phyloP scores from a whole-genome alignment of 2,888 invertebrate species.

The Liposcelis brunnea region DNA sequence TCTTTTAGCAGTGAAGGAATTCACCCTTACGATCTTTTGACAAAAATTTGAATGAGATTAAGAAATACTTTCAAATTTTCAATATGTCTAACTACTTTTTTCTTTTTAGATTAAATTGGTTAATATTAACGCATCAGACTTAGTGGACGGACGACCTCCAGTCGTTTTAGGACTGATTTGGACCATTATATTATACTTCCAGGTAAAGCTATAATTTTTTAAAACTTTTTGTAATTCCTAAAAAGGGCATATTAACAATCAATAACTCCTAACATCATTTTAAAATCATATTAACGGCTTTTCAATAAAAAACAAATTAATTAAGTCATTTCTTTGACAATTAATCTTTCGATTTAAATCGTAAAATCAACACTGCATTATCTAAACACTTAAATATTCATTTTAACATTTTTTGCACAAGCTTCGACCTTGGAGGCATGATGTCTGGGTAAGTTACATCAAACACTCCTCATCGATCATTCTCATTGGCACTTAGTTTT shows the following conservation, averaged over 20 bases:
- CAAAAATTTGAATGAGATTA: no score
- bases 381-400: neutral
- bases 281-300: no score
- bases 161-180: constrained; percentile 93
- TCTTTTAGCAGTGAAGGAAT: no score
- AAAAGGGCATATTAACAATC: constrained; percentile 9
- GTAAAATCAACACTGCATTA: neutral
- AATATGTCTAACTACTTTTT: constrained; percentile 11
- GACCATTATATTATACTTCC: constrained; percentile 98
- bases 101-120: constrained; percentile 72
- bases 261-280: neutral
- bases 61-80: no score
- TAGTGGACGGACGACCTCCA: constrained; percentile 91
- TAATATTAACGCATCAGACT: constrained; percentile 91
- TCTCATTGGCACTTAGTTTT: neutral
- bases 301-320: no score
- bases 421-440: constrained; percentile 15
- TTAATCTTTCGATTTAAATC: constrained; percentile 6
- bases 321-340: neutral
- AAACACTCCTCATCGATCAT: constrained; percentile 2
- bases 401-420: constrained; percentile 7
- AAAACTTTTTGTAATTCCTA: constrained; percentile 7
- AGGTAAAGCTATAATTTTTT: constrained; percentile 49
- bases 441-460: constrained; percentile 14
- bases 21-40: constrained; percentile 9